Evolutionary conservation across 2,888 invertebrate species (phyloP), one percentile per base, ranked within the genome.

Genomic region (Cheilosia pagana): DNA sequence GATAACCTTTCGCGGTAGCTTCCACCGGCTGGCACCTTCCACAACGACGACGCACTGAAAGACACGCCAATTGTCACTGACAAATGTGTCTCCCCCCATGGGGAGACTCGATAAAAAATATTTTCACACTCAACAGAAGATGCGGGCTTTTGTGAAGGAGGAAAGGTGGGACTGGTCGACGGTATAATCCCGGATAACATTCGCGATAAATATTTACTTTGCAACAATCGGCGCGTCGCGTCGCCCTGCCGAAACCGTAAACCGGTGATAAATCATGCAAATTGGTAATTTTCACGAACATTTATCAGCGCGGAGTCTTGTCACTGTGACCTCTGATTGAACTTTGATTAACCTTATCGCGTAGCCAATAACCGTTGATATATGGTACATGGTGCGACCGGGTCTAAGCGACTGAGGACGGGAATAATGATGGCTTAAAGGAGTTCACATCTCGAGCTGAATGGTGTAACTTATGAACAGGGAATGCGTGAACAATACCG

Each of bases 221-320:
- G 53, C 25, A 57, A 57, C 59, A 72, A 67, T 62, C 48, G 55
- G 23, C n/a, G 68, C 16, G 43, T 4, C 8, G 35, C 25, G 70
- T 57, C 28, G 68, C 55, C 62, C 70, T 50, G 53, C 28, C 62
- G 57, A 72, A 74, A 68, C 74, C 57, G 72, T 68, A 67, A 70
- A 50, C 45, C 23, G 53, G 65, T 72, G 57, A 70, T 83, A 79
- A 68, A 70, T 83, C 79, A 83, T 65, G 63, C 53, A 79, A 79
- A 83, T 83, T 83, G 79, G 83, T 83, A 83, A 83, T 83, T 83
- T 79, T 70, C 63, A 53, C 41, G 57, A 59, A 39, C 45, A 83
- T 78, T 78, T 28, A 68, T 83, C 82, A 78, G 71, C 59, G 28
- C 41, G 41, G 23, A 8, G 28, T 43, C 45, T 35, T 71, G 45